A percentile compares a stretch with the other conserved stretches of the same genome.
Evolutionary conservation across 23 tunicate species (phyloP).

Genomic region (Corella eumyota): DNA sequence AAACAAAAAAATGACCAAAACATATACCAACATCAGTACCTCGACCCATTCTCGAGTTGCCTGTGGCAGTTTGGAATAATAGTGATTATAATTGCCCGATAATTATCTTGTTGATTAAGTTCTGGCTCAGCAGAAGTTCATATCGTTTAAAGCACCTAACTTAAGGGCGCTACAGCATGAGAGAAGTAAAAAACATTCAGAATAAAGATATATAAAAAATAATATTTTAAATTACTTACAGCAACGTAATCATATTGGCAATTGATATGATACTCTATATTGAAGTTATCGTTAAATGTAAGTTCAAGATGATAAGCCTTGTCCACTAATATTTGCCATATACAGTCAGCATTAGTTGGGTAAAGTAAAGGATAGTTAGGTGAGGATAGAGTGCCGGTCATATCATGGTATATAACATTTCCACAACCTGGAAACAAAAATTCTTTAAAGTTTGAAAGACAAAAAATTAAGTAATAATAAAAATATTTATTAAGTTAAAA

Average conservation of each 20-base stretch:
- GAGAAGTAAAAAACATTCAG: no score
- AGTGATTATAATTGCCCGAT: no score
- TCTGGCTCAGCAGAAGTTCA: no score
- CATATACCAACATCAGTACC: neutral
- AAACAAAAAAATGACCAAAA: neutral
- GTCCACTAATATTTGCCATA: slow-evolving; percentile 23
- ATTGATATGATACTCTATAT: slow-evolving; percentile 32
- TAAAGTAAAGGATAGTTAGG: slow-evolving; percentile 6
- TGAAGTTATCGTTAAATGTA: slow-evolving; percentile 61
- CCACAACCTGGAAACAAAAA: slow-evolving; percentile 13
- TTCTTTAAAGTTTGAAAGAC: no score
- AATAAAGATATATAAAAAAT: no score
- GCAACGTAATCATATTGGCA: slow-evolving; percentile 44
- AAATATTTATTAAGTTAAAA: no score
- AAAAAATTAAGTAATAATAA: no score
- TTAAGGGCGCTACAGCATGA: no score
- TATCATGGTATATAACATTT: slow-evolving; percentile 3
- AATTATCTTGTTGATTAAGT: no score
- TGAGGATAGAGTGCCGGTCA: neutral
- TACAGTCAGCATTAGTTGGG: slow-evolving; percentile 5
- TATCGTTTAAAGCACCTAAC: no score
- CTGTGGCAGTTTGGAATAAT: no score
- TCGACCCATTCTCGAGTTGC: no score
- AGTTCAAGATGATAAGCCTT: slow-evolving; percentile 67
- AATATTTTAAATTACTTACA: slow-evolving; percentile 18